Conservation (phyloP, 2,113 vertebrate genomes). For the Oxyruncus cristatus region DNA sequence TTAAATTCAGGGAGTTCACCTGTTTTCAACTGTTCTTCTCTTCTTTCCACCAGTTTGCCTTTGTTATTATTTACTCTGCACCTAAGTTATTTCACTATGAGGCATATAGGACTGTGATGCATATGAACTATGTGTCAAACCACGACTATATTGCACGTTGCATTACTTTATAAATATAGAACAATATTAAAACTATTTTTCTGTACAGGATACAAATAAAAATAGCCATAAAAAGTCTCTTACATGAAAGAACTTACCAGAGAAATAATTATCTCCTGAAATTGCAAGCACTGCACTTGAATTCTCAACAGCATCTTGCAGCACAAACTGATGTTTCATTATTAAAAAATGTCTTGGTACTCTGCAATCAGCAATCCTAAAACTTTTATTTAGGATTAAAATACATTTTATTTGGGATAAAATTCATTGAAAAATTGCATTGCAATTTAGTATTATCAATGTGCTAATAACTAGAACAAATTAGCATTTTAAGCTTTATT, state of each 20-base stretch:
- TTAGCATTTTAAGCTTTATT: constrained; percentile 15
- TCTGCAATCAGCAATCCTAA: neutral
- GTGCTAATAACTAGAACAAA: neutral
- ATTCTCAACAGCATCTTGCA: neutral
- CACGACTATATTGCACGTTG: neutral
- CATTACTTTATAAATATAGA: constrained; percentile 15
- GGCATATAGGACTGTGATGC: neutral
- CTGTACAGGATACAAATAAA: neutral
- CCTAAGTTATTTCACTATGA: neutral
- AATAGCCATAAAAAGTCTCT: neutral
- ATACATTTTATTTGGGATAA: too few species aligned
- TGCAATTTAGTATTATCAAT: neutral
- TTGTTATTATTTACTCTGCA: neutral
- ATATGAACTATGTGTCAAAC: neutral
- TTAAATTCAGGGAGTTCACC: neutral
- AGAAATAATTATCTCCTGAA: constrained; percentile 20
- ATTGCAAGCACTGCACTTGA: neutral
- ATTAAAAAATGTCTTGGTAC: neutral
- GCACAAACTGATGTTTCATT: neutral
- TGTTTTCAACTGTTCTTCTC: neutral
- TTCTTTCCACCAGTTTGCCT: neutral
- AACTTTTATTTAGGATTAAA: neutral
- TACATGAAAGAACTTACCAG: neutral
- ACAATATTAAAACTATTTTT: neutral
- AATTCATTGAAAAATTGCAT: neutral